These are phyloP conservation scores for Fregetta grallaria DNA, from an alignment of 2,113 vertebrate genomes.

Conservation along the genomic window DNA sequence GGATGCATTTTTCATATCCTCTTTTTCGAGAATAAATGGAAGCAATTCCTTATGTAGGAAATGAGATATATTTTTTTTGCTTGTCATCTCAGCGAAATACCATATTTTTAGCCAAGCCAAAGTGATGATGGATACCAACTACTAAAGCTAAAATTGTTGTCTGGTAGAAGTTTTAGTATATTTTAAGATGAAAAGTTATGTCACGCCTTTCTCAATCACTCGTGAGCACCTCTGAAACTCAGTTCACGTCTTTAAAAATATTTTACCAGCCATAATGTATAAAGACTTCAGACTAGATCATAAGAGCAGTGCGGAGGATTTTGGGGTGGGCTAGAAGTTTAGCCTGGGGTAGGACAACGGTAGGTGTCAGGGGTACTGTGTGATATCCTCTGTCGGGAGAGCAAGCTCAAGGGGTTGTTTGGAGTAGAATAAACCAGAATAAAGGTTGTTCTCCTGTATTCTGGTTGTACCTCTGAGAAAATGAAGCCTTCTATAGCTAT, in stretches of 20 bases:
- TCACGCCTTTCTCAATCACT: background rate
- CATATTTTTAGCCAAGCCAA: background rate
- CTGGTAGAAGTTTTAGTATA: background rate
- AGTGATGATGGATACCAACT: background rate
- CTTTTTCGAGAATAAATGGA: background rate
- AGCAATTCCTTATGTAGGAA: background rate
- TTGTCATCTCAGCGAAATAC: background rate
- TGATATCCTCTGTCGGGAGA: background rate
- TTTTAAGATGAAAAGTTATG: background rate
- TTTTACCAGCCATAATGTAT: background rate
- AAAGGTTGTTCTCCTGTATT: background rate
- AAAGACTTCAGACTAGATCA: background rate
- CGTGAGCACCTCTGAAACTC: background rate
- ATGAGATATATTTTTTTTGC: background rate
- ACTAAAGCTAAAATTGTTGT: background rate
- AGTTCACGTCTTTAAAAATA: background rate
- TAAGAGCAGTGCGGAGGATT: background rate
- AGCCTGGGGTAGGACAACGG: background rate
- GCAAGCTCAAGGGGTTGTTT: background rate
- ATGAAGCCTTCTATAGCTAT: background rate
- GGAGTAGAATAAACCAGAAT: background rate
- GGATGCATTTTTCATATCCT: background rate
- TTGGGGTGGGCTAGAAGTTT: background rate
- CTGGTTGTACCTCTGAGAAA: background rate
- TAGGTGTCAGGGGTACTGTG: background rate